Conservation (phyloP, 1,140 invertebrate species). For the Prorops nasuta region DNA sequence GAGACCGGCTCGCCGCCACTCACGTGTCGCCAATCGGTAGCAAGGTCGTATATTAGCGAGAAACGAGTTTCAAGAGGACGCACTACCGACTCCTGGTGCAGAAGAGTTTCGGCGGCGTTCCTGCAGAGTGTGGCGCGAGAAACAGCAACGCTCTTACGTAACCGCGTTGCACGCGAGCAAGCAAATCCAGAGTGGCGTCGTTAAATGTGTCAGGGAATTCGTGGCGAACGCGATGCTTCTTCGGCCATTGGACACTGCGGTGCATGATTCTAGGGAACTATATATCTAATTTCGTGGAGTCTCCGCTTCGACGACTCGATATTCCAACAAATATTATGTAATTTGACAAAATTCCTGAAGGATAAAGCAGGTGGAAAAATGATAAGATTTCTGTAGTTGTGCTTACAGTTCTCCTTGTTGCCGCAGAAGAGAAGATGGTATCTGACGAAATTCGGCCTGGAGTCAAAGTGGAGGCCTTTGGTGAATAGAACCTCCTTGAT, state of each 20-base stretch:
- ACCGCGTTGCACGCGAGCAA: neutral
- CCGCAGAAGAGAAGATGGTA: slow-evolving; percentile 66
- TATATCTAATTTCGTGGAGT: too few relatives aligned
- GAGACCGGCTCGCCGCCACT: slow-evolving; percentile 2
- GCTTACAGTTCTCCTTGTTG: slow-evolving; percentile 71
- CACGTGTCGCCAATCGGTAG: slow-evolving; percentile 20
- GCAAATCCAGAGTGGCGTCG: neutral
- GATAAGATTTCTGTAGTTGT: too few relatives aligned
- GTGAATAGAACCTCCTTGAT: slow-evolving; percentile 65
- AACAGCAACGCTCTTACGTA: slow-evolving; percentile 2
- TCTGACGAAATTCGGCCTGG: slow-evolving; percentile 65
- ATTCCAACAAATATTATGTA: too few relatives aligned
- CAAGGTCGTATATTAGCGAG: slow-evolving; percentile 30
- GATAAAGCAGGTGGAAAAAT: neutral
- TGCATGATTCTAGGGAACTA: too few relatives aligned
- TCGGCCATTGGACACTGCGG: too few relatives aligned
- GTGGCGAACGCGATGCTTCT: too few relatives aligned
- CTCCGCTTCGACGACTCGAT: too few relatives aligned
- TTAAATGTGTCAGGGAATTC: too few relatives aligned
- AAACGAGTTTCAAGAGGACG: slow-evolving; percentile 13
- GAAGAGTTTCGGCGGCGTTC: too few relatives aligned
- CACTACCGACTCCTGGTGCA: slow-evolving; percentile 3
- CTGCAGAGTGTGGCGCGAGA: slow-evolving; percentile 4
- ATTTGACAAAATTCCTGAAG: too few relatives aligned
- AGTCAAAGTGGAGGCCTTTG: slow-evolving; percentile 65